Base-by-base conservation (phyloP, 2,888 invertebrate genomes). In the Chloroclystis v-ata region DNA sequence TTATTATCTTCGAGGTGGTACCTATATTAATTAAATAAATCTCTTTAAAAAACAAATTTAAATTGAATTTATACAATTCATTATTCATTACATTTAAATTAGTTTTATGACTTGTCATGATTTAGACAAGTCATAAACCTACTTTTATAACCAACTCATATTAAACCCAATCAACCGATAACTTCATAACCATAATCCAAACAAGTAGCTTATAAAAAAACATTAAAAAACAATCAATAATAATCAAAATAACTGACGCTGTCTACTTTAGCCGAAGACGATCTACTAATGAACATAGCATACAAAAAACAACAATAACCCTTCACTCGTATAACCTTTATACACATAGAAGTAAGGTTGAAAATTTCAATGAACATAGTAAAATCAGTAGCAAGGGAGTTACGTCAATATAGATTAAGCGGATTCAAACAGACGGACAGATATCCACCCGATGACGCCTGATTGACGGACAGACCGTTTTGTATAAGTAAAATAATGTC, bases 371-470 rank as follows among this genome's bases (percentile, higher is more conserved):
- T 20, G 13, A 20, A 20, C n/a, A 4, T 16, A 14, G 9, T 40
- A 28, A 29, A 20, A 37, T n/a, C 39, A 37, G 5, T 4, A 6
- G 43, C 28, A 26, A 42, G 11, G 45, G 47, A 56, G 37, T 38
- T 11, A 70, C 43, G 76, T 76, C 78, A 76, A 78, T 78, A 75
- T 74, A 75, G 78, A 77, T 77, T 78, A 78, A 71, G 67, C 60
- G 67, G 65, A 69, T 70, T 63, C 67, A 59, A 64, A 65, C 64
- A 56, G 68, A 66, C 71, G 42, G 72, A 69, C 65, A 65, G 67
- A 72, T 67, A 72, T 72, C 70, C 70, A 64, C 59, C 55, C 56
- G 69, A 43, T 75, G 78, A 78, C 75, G 68, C 59, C 60, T 74
- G 77, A 78, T 70, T 72, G 78, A 77, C 77, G 60, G 53, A 52